Evolutionary conservation across 2,888 invertebrate genomes (phyloP), one percentile per base, ranked within the genome.

Genomic region (Archaeoteleia sp.): DNA sequence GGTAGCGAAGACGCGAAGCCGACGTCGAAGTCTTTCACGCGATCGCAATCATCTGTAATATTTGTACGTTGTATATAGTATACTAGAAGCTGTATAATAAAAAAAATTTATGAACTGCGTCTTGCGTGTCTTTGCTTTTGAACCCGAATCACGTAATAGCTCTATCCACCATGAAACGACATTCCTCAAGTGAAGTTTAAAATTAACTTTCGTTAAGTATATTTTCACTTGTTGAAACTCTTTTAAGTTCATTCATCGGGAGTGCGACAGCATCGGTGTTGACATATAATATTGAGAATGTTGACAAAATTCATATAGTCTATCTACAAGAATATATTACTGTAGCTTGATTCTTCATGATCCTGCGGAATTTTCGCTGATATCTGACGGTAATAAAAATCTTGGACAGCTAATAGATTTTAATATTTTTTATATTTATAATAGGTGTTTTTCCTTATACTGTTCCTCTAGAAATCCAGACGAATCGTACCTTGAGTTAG

Each of bases 11-110:
- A 32, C 12, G 12, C 12, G 12, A 10, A 23, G 20, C 39, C 54
- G 23, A 49, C 37, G 55, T 61, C 61, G 46, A 46, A 45, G 51
- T 42, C 13, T 29, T 69, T 65, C 69, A 65, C 65, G 69, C 69
- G 51, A 69, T 69, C 55, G 63, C 60, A 65, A 62, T 66, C 55
- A 67, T 66, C 58, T 80, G 78, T 79, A 78, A 78, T 77, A 79
- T 78, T 80, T 80, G 79, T 75, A 77, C 73, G 71, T 73, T 80
- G 74, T 79, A 77, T 77, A 78, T 73, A 80, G 58, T 20, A 61
- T 55, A 69, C 46, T 35, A 13, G 17, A 39, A 20, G 17, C 9
- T 61, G 46, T 69, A 23, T 57, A 63, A 68, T 62, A 62, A 69
- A 55, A 54, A 30, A 49, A 35, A 23, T 48, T 23, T 45, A 55